Conservation (phyloP, 2,113 vertebrate species). For the rat (Rattus norvegicus) region DNA sequence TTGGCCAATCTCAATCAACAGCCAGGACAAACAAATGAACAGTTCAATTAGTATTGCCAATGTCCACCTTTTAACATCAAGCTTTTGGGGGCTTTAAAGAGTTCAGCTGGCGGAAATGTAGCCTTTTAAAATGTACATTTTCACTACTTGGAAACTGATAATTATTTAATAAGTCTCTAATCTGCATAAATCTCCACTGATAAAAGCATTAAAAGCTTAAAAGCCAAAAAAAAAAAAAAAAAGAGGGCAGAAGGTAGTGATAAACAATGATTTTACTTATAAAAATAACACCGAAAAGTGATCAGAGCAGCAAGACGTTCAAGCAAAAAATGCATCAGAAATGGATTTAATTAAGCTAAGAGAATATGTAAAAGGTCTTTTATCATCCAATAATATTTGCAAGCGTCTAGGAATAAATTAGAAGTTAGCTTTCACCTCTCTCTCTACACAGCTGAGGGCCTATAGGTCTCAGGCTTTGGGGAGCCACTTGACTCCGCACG, state of each 20-base stretch:
- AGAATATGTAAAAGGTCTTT: not conserved
- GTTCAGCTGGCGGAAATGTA: not conserved
- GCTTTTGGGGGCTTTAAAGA: not conserved
- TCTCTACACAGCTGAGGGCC: not conserved
- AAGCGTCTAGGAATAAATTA: not conserved
- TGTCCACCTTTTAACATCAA: not conserved
- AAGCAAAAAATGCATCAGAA: not conserved
- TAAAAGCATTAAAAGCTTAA: not conserved
- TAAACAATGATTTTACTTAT: not conserved
- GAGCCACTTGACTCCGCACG: not conserved
- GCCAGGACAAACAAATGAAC: not conserved
- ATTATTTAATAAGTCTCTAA: not conserved
- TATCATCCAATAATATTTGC: not conserved
- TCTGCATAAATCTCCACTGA: not conserved
- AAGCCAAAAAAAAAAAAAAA: not conserved
- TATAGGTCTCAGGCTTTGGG: not conserved
- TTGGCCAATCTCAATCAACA: not conserved
- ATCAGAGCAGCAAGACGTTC: not conserved
- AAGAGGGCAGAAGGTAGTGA: not conserved
- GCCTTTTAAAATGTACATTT: not conserved
- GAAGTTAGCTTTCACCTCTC: not conserved
- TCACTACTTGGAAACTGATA: not conserved
- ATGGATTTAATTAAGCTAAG: slow-evolving; percentile 28
- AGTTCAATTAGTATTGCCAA: not conserved
- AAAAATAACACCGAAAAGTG: not conserved